Percentiles rank a stretch among this genome's conserved stretches.
These are phyloP conservation scores for Collichthys lucidus DNA, from an alignment of 2,113 vertebrate genomes.

Conservation along the genomic window DNA sequence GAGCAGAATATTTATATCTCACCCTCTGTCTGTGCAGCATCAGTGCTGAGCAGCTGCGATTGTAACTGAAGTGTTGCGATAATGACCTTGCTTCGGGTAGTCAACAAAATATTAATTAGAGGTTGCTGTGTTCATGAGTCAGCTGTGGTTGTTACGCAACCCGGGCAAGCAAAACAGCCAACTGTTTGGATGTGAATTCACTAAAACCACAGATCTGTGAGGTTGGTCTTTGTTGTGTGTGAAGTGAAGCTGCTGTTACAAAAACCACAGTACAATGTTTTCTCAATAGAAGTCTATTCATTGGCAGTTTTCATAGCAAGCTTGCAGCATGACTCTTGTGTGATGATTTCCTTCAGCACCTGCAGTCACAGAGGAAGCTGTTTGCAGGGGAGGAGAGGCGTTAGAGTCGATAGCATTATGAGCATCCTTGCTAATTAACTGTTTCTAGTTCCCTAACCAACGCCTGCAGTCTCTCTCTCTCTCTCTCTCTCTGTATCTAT, in stretches of 20 bases:
- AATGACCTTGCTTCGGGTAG: constrained; percentile 76
- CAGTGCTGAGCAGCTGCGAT: constrained; percentile 61
- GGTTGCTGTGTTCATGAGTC: constrained; percentile 73
- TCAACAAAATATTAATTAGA: constrained; percentile 78
- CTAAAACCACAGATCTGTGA: constrained; percentile 25
- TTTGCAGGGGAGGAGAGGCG: constrained; percentile 46
- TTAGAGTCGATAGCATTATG: constrained; percentile 48
- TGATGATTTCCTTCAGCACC: constrained; percentile 49
- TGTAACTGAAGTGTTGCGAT: constrained; percentile 69
- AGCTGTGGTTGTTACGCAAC: constrained; percentile 70
- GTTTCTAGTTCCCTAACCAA: constrained; percentile 53
- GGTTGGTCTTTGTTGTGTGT: constrained; percentile 19
- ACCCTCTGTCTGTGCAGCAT: constrained; percentile 46
- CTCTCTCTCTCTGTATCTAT: constrained; percentile 30
- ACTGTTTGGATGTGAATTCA: constrained; percentile 48
- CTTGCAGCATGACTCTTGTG: constrained; percentile 29
- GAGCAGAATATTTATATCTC: constrained; percentile 61
- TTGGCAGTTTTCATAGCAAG: constrained; percentile 30
- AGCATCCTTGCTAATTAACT: constrained; percentile 70
- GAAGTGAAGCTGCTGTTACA: constrained; percentile 15
- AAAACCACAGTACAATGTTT: constrained; percentile 2
- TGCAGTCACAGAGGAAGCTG: constrained; percentile 52
- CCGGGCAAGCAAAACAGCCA: constrained; percentile 25
- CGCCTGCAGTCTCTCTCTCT: constrained; percentile 40
- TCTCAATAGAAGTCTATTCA: constrained; percentile 30